Evolutionary conservation across 2,888 invertebrate species (phyloP).

Genomic region (Melieria omissa): DNA sequence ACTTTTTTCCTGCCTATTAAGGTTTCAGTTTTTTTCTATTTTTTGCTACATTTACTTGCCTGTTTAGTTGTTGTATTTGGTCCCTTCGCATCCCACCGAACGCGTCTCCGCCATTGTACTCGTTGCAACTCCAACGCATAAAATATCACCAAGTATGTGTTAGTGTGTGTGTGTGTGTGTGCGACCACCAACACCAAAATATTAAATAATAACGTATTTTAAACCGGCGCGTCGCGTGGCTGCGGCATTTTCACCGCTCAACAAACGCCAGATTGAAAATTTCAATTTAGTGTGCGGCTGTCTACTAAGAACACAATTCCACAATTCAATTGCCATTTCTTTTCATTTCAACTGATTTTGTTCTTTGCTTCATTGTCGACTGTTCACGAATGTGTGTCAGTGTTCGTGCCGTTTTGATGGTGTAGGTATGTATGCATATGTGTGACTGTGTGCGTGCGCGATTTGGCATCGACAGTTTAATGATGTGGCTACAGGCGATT

Average conservation of each 20-base stretch:
- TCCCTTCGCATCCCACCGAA: not conserved
- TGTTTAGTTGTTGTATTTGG: conserved; percentile 5
- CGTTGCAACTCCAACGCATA: not conserved
- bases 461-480: conserved; percentile 64
- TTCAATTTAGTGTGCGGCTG: conserved; percentile 46
- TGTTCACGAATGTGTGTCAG: not conserved
- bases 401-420: conserved; percentile 8
- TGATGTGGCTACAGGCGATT: conserved; percentile 55
- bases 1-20: conserved; percentile 50
- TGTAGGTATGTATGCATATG: conserved; percentile 24
- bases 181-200: conserved; percentile 40
- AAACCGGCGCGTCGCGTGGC: conserved; percentile 25
- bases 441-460: conserved; percentile 16
- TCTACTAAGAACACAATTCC: conserved; percentile 53
- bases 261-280: conserved; percentile 43
- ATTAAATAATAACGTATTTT: conserved; percentile 57
- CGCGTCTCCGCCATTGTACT: not conserved
- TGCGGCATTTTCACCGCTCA: conserved; percentile 39
- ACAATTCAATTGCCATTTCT: conserved; percentile 58
- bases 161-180: not conserved
- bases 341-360: conserved; percentile 32
- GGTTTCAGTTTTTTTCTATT: conserved; percentile 33
- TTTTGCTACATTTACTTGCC: not conserved
- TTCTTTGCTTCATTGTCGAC: not conserved
- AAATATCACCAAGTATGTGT: conserved; percentile 1